Base-by-base conservation (phyloP, 2,888 invertebrate genomes). In the Tanytarsus gracilentus region DNA sequence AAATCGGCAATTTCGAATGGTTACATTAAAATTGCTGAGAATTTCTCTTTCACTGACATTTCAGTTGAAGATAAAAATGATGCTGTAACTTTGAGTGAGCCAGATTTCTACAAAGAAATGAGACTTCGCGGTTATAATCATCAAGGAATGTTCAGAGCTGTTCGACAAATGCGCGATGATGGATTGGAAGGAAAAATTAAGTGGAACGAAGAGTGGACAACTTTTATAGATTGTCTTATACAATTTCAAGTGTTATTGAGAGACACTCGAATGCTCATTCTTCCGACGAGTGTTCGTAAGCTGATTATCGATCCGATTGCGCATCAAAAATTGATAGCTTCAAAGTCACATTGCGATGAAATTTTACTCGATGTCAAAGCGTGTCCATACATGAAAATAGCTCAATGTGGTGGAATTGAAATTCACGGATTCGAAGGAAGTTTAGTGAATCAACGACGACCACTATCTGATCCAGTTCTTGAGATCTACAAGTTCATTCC, bases 171-270 rank as follows among this genome's bases (percentile, higher is more conserved):
- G 1, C 69, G 72, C 1, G 63, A 68, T 1, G 72, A 74, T 64
- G 74, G 74, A 0, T 59, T 68, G 0, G 69, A 66, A 27, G 74
- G 72, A 3, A 66, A 68, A 69, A 69, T 66, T 7, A 71, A 77
- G 53, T 93, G 91, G 90, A 77, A 80, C 50, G 84, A 84, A 66
- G 88, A 90, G 72, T 95, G 93, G 92, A 84, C 88, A 7, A 80
- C 88, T 3, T 91, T 91, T 71, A 80, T 95, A 75, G 94, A 95
- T 74, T 86, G 87, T 30, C 85, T 95, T 83, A 76, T 95, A 9
- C 94, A 95, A 72, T 81, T 88, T 66, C 80, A 83, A 66, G 82
- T 92, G 51, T 70, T 91, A 23, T 80, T 82, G 23, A 77, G 82
- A 61, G 82, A 84, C 64, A 80, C 83, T 1, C 78, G 87, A 27